Base-by-base conservation (phyloP, 1,140 invertebrate species). In the Cecropterus lyciades region DNA sequence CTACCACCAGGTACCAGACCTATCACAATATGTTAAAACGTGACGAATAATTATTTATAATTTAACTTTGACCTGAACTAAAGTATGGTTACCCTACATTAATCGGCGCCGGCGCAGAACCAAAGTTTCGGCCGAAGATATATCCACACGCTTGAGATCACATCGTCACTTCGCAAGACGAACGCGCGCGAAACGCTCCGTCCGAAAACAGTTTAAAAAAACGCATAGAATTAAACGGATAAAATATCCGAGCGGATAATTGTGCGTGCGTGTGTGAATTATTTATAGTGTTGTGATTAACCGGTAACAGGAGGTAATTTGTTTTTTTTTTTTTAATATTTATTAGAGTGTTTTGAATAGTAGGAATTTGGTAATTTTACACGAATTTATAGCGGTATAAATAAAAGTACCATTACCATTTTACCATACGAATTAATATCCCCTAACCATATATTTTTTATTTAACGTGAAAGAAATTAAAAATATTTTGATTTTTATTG, bases 161-260 rank as follows among this genome's bases (percentile, higher is more conserved):
- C 57, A 52, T 17, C 67, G 67, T 67, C 76, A 74, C 65, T 75
- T 45, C 59, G 46, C 49, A 48, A 59, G 74, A 56, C 57, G 46
- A 49, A 27, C 17, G 46, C 46, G 46, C 17, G 46, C 46, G 46
- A 11, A 24, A 13, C 46, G 17, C 20, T 49, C 10, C 46, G 46
- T n/a, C 33, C 0, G 11, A 33, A n/a, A 9, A 49, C 16, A 24
- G 9, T 13, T 24, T 24, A 49, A 24, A 48, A 49, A 49, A 33
- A 43, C 40, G 11, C 4, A 43, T 2, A 43, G 9, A 43, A 43
- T 43, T 43, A 6, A 43, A 43, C 13, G 14, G 40, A 43, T 43
- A 43, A 43, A 43, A 43, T n/a, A 43, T 14, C 6, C 0, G 5
- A 43, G 40, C 40, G 40, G 5, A 5, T 0, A 43, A 43, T 43